Evolutionary conservation across 1,140 invertebrate genomes (phyloP), one percentile per base, ranked within the genome.

Genomic region (Ceratosolen fusciceps): DNA sequence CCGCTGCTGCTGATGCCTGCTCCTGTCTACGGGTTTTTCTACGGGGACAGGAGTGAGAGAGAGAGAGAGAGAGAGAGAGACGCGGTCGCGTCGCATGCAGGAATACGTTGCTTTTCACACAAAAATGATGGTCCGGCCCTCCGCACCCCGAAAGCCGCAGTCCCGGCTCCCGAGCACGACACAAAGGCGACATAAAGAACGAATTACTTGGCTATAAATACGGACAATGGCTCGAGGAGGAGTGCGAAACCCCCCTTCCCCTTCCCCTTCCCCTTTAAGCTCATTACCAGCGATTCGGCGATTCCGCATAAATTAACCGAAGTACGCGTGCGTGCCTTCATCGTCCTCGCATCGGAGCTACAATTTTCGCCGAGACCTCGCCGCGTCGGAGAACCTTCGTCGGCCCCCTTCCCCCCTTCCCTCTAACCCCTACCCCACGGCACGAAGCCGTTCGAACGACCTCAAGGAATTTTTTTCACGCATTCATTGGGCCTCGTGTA

Each of bases 81-180:
- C 34, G 49, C 47, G 7, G 37, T 43, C 29, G 7, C 29, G 49
- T 37, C 83, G 83, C 81, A 83, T 82, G 84, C 82, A 83, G 81
- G 85, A 86, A 86, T 86, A 86, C 82, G 82, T 86, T 77, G 82
- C 84, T 87, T 88, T 87, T 87, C 85, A 85, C 85, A 83, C 84
- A 85, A 84, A 80, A 83, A 82, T 76, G 73, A n/a, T n/a, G n/a
- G n/a, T n/a, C n/a, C n/a, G n/a, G 76, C 75, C 80, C 81, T 52
- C 76, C 80, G 56, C 71, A 26, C 60, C 34, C 60, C 47, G 24
- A 80, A 77, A 80, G 79, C 79, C 62, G 49, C 34, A 37, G 19
- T 82, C 80, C 49, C 74, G 77, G 34, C 74, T 80, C 83, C 74
- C 70, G 77, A 73, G 74, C 54, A 74, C 54, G 67, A 83, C 81